A percentile compares a stretch with the other conserved stretches of the same genome.
Conservation (phyloP, 2,888 invertebrate genomes). For the Campopleginae sp. region DNA sequence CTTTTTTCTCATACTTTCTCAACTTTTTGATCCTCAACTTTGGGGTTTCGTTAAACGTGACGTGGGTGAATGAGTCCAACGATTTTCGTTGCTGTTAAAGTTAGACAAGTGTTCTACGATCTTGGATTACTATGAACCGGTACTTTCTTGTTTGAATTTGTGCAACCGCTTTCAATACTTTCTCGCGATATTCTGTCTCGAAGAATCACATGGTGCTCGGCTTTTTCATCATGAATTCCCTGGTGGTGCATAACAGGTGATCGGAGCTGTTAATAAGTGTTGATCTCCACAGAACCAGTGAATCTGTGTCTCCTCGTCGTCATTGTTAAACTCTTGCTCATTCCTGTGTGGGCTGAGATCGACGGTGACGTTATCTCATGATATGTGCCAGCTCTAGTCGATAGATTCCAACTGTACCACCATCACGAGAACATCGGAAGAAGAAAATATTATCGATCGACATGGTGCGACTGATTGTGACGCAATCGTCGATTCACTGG, state of each 20-base stretch:
- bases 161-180: neutral
- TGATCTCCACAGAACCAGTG: neutral
- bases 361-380: neutral
- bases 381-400: conserved; percentile 7
- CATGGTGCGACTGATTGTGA: conserved; percentile 7
- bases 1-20: neutral
- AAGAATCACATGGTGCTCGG: conserved; percentile 30
- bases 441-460: neutral
- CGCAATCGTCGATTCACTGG: conserved; percentile 3
- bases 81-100: neutral
- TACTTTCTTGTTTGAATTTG: neutral
- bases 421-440: neutral
- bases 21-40: neutral
- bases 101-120: neutral
- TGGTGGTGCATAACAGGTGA: conserved; percentile 3
- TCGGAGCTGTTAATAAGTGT: neutral
- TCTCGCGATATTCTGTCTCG: neutral
- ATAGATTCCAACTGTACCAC: conserved; percentile 6
- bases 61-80: neutral
- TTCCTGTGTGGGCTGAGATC: neutral
- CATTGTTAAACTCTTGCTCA: neutral
- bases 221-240: conserved; percentile 18
- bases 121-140: neutral
- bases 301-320: neutral
- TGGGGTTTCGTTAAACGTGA: neutral